Evolutionary conservation across 1,140 invertebrate genomes (phyloP).

Genomic region (Orussus abietinus): DNA sequence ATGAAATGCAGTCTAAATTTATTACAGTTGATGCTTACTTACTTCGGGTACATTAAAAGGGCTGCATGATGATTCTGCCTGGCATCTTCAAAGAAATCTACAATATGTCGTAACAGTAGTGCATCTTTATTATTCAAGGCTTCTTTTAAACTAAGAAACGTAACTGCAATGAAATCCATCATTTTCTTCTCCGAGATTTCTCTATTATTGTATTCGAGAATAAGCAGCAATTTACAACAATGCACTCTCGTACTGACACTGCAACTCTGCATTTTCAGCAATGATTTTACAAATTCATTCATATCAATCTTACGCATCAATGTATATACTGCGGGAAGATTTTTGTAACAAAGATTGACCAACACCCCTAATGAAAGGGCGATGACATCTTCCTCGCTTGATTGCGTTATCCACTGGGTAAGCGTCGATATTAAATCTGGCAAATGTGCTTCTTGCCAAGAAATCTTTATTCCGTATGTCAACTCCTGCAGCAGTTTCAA

Average conservation of each 20-base stretch:
- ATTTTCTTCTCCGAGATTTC: conserved; percentile 53
- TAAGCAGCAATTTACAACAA: conserved; percentile 57
- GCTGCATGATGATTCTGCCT: conserved; percentile 39
- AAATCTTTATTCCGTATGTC: conserved; percentile 67
- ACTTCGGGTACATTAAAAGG: conserved; percentile 33
- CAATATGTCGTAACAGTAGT: conserved; percentile 51
- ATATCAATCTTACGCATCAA: conserved; percentile 63
- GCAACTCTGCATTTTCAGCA: conserved; percentile 54
- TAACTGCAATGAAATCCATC: conserved; percentile 50
- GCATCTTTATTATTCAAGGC: conserved; percentile 51
- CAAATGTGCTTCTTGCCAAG: conserved; percentile 67
- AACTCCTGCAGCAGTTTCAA: conserved; percentile 59
- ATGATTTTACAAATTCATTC: conserved; percentile 57
- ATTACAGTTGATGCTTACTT: conserved; percentile 15
- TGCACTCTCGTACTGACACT: conserved; percentile 50
- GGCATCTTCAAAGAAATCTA: conserved; percentile 58
- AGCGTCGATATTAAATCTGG: conserved; percentile 59
- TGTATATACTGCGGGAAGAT: conserved; percentile 63
- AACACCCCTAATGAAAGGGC: conserved; percentile 62
- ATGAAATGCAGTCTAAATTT: conserved; percentile 3
- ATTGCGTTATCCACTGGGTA: conserved; percentile 59
- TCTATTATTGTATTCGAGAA: conserved; percentile 54
- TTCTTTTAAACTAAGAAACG: conserved; percentile 50
- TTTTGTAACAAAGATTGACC: conserved; percentile 70
- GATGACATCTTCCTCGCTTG: conserved; percentile 57